Conservation (phyloP, 2,888 invertebrate species). For the Iphiclides podalirius region DNA sequence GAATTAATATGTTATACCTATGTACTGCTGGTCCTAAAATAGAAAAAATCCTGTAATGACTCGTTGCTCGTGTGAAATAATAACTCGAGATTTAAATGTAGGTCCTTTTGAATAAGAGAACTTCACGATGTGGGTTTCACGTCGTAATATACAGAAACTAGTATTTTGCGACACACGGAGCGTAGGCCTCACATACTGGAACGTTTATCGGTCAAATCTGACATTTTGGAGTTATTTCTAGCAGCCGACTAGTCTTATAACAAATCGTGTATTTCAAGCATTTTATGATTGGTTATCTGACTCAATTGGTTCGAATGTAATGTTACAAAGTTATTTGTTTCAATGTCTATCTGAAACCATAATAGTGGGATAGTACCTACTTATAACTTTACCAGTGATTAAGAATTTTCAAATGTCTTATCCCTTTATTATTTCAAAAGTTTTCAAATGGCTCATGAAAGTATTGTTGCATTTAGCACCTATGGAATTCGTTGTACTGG, state of each 20-base stretch:
- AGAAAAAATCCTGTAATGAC: background rate
- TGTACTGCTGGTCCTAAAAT: too few relatives aligned
- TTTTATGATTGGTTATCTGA: conserved; percentile 2
- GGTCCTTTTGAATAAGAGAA: too few relatives aligned
- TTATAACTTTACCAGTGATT: too few relatives aligned
- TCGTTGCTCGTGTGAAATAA: conserved; percentile 1
- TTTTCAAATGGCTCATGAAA: too few relatives aligned
- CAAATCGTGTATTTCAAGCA: background rate
- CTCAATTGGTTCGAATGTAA: background rate
- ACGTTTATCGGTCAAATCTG: conserved; percentile 8
- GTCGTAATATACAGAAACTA: conserved; percentile 13
- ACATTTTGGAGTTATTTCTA: conserved; percentile 7
- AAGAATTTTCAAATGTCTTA: too few relatives aligned
- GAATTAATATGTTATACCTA: too few relatives aligned
- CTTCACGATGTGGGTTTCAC: conserved; percentile 4
- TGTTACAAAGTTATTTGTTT: background rate
- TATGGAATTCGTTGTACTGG: too few relatives aligned
- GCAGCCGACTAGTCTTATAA: background rate
- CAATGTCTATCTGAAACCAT: too few relatives aligned
- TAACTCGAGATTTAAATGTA: too few relatives aligned
- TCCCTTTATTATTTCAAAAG: too few relatives aligned
- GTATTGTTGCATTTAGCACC: too few relatives aligned
- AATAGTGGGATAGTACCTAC: too few relatives aligned
- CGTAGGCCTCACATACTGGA: conserved; percentile 4
- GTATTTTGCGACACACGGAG: conserved; percentile 11